Conservation (phyloP, 2,113 vertebrate species). For the Sander vitreus region DNA sequence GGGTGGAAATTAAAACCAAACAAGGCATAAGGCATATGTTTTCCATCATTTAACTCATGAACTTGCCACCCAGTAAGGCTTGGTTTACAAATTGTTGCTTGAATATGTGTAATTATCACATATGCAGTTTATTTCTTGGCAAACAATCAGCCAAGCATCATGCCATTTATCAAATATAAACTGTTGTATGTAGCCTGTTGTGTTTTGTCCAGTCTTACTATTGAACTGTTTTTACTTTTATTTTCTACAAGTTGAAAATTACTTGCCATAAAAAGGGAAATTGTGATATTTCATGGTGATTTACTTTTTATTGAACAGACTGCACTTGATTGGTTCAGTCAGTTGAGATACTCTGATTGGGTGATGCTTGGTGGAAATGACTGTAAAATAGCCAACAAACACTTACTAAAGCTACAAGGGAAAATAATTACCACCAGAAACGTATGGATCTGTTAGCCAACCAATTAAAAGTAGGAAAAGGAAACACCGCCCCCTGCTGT, state of each 20-base stretch:
- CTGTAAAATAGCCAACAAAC: background rate
- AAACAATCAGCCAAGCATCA: constrained; percentile 24
- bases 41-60: constrained; percentile 38
- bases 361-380: background rate
- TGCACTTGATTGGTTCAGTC: background rate
- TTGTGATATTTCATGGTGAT: constrained; percentile 50
- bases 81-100: constrained; percentile 47
- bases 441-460: background rate
- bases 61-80: constrained; percentile 11
- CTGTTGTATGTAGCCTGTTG: constrained; percentile 36
- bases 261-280: constrained; percentile 68
- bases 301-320: constrained; percentile 13
- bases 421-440: background rate
- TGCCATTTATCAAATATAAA: constrained; percentile 56
- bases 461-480: background rate
- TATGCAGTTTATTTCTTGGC: constrained; percentile 28
- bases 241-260: constrained; percentile 60
- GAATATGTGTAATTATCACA: constrained; percentile 44
- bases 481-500: constrained; percentile 28
- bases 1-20: constrained; percentile 41
- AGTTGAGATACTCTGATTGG: background rate
- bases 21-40: constrained; percentile 36
- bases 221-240: constrained; percentile 58
- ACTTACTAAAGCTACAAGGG: background rate
- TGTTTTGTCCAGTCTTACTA: constrained; percentile 47